phyloP scores from a whole-genome alignment of 2,888 invertebrate species.

The Oscheius onirici region DNA sequence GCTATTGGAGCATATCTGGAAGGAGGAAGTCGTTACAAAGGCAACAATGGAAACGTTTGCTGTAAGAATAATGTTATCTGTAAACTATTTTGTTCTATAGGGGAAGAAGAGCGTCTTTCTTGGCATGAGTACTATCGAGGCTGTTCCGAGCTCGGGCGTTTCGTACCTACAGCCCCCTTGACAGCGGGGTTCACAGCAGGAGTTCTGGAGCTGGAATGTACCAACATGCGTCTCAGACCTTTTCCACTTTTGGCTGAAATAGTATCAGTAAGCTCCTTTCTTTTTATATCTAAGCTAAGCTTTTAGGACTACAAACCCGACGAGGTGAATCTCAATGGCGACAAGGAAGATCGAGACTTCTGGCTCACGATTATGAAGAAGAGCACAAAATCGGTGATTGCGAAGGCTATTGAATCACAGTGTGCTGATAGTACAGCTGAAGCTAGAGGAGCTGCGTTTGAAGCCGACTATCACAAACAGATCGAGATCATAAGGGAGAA shows the following conservation, averaged over 20 bases:
- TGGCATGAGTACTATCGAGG: conserved; percentile 81
- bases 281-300: neutral
- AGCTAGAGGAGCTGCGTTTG: conserved; percentile 84
- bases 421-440: conserved; percentile 82
- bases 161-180: conserved; percentile 49
- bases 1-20: conserved; percentile 81
- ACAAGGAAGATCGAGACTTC: conserved; percentile 85
- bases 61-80: neutral
- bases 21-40: conserved; percentile 26
- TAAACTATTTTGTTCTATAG: neutral
- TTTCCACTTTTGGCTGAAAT: conserved; percentile 80
- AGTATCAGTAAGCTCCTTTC: neutral
- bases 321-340: conserved; percentile 86
- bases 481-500: conserved; percentile 82
- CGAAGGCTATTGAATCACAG: conserved; percentile 84
- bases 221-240: conserved; percentile 77
- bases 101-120: conserved; percentile 74
- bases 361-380: conserved; percentile 91
- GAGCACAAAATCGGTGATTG: conserved; percentile 80
- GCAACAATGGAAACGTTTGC: neutral
- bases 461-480: conserved; percentile 84
- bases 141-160: conserved; percentile 77
- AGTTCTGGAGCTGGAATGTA: conserved; percentile 77
- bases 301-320: conserved; percentile 83
- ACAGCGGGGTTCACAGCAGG: conserved; percentile 71